phyloP scores from a whole-genome alignment of 2,113 vertebrate genomes.

The Psephotus haematonotus region DNA sequence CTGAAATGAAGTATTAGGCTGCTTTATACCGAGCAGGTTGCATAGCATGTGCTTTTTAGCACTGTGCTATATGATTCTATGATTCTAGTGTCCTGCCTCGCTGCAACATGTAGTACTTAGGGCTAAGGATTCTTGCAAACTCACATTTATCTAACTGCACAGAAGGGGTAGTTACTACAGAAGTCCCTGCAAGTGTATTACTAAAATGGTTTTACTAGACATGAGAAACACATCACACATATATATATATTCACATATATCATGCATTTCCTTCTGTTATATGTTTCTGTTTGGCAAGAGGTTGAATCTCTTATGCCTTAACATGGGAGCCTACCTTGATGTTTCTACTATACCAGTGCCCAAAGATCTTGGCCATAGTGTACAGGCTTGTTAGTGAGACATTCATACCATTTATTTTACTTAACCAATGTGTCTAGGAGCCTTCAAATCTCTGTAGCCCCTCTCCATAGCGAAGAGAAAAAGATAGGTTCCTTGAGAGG shows the following conservation, averaged over 20 bases:
- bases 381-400: neutral
- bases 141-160: neutral
- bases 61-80: neutral
- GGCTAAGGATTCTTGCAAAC: neutral
- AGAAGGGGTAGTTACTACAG: neutral
- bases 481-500: neutral
- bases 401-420: neutral
- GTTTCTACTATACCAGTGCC: neutral
- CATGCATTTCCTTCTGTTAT: neutral
- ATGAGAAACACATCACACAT: neutral
- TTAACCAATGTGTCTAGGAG: neutral
- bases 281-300: neutral
- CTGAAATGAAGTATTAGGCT: neutral
- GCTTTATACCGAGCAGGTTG: neutral
- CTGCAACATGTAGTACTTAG: neutral
- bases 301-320: neutral
- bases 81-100: neutral
- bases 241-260: neutral
- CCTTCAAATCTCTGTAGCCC: neutral
- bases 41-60: neutral
- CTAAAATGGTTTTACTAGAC: neutral
- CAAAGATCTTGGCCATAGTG: neutral
- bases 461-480: neutral
- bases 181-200: neutral
- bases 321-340: neutral